phyloP scores from a whole-genome alignment of 2,113 vertebrate genomes.

The Prunella fulvescens region DNA sequence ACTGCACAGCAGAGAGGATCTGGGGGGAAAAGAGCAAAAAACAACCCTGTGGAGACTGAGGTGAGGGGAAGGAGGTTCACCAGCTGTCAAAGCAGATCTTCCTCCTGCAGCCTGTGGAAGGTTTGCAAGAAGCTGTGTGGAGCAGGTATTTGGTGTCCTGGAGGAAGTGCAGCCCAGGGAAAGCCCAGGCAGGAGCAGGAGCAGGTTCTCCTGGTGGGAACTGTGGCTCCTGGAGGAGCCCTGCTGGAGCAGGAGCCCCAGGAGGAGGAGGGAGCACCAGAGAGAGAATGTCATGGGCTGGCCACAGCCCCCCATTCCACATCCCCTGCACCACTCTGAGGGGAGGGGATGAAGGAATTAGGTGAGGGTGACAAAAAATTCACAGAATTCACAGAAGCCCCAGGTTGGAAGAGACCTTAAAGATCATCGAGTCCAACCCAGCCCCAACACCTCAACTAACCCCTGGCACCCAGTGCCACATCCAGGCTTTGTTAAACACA shows the following conservation, averaged over 20 bases:
- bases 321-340: too few relatives aligned
- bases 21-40: fast-evolving
- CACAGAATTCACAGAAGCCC: too few relatives aligned
- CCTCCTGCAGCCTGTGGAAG: neutral
- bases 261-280: neutral
- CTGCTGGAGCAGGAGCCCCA: neutral
- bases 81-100: neutral
- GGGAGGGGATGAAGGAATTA: neutral
- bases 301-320: neutral
- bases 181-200: neutral
- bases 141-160: neutral
- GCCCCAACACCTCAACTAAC: too few relatives aligned
- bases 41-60: neutral
- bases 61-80: neutral
- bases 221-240: neutral
- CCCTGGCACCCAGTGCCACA: too few relatives aligned
- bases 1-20: neutral
- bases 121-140: neutral
- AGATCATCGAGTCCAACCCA: too few relatives aligned
- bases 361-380: neutral
- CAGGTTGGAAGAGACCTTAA: too few relatives aligned
- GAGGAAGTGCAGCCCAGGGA: neutral
- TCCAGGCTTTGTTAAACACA: too few relatives aligned
- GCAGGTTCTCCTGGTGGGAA: neutral
- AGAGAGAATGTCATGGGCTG: neutral